Evolutionary conservation across 2,888 invertebrate genomes (phyloP).

Genomic region (Philaethria dido): DNA sequence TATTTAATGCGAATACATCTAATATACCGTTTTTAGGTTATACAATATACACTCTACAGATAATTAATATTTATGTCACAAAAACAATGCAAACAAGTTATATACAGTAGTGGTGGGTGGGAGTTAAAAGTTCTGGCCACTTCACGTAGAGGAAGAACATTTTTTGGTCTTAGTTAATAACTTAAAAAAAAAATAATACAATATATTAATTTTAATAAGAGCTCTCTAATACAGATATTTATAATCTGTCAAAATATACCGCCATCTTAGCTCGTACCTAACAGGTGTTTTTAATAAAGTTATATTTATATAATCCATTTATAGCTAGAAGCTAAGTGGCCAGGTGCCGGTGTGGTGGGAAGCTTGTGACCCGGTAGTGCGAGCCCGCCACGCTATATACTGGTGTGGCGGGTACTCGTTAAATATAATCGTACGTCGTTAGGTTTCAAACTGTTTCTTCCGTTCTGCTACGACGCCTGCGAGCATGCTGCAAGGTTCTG

Average conservation of each 20-base stretch:
- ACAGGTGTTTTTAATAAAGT: conserved; percentile 13
- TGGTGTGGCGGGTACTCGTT: conserved; percentile 19
- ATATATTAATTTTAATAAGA: conserved; percentile 40
- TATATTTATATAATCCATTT: conserved; percentile 15
- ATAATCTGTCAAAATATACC: conserved; percentile 17
- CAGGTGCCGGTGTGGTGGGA: conserved; percentile 79
- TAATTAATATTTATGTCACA: conserved; percentile 58
- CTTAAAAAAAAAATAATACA: conserved; percentile 44
- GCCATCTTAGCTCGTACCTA: conserved; percentile 25
- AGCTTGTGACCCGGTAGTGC: conserved; percentile 40
- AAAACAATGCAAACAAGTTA: conserved; percentile 64
- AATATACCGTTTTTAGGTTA: conserved; percentile 23
- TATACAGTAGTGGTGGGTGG: conserved; percentile 77
- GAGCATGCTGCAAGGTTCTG: conserved; percentile 73
- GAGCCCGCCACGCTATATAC: conserved; percentile 14
- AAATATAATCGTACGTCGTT: conserved; percentile 24
- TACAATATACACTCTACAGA: conserved; percentile 60
- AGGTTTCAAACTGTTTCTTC: conserved; percentile 86
- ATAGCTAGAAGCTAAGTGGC: conserved; percentile 60
- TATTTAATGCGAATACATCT: conserved; percentile 3
- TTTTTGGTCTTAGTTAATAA: conserved; percentile 58
- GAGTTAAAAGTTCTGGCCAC: conserved; percentile 72
- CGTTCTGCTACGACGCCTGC: conserved; percentile 90
- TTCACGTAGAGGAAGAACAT: conserved; percentile 55
- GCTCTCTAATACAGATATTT: conserved; percentile 18